Conservation (phyloP, 2,113 vertebrate genomes). For the Himantopus leucocephalus region DNA sequence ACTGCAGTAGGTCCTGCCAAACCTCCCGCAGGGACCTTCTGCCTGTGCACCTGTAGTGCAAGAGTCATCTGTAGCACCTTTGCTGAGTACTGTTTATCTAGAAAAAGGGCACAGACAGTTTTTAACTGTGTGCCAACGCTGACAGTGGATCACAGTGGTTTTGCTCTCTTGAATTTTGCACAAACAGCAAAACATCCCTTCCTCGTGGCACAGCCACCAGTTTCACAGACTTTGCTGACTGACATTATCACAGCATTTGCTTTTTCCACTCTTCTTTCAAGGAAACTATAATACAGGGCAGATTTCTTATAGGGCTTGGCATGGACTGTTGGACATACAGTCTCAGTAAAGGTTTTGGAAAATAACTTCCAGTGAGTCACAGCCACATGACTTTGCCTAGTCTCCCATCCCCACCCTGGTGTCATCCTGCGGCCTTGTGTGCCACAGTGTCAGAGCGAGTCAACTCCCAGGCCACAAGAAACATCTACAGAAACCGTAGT, state of each 20-base stretch:
- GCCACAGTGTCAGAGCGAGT: background rate
- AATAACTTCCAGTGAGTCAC: constrained; percentile 5
- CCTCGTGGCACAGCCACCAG: background rate
- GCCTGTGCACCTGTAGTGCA: background rate
- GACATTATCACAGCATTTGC: background rate
- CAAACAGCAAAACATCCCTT: background rate
- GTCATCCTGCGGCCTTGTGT: background rate
- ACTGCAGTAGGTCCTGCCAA: background rate
- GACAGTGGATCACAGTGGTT: background rate
- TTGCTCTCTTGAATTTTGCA: background rate
- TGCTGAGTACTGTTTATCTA: background rate
- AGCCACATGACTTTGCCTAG: constrained; percentile 1
- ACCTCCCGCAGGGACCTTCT: background rate
- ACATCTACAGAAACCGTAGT: background rate
- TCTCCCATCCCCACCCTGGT: background rate
- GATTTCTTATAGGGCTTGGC: constrained; percentile 12
- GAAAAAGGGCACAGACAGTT: background rate
- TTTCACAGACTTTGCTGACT: background rate
- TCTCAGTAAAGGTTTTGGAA: constrained; percentile 9
- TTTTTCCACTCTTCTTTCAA: constrained; percentile 19
- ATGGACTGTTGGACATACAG: background rate
- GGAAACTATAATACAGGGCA: background rate
- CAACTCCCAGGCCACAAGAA: constrained; percentile 14
- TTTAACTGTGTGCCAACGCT: background rate
- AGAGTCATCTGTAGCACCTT: background rate